Evolutionary conservation across 2,113 vertebrate genomes (phyloP).

Genomic region (Callopanchax toddi): DNA sequence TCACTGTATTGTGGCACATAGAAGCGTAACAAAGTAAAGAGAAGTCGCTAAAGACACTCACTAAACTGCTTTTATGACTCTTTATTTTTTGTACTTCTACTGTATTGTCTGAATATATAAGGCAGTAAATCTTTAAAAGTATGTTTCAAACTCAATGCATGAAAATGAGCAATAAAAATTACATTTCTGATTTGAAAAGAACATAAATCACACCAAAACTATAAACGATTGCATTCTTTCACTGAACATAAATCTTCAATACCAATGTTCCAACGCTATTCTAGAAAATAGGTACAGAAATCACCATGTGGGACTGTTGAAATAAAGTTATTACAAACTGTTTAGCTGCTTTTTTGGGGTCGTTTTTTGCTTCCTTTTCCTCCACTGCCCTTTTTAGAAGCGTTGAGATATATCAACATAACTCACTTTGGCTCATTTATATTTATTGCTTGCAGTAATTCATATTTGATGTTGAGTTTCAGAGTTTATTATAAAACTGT

Average conservation of each 20-base stretch:
- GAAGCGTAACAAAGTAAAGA: constrained; percentile 28
- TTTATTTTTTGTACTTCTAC: constrained; percentile 4
- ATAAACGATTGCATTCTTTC: too few relatives aligned
- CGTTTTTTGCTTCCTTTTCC: constrained; percentile 2
- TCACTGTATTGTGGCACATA: constrained; percentile 33
- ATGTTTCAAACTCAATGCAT: too few relatives aligned
- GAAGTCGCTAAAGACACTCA: constrained; percentile 16
- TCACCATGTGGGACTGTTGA: not conserved
- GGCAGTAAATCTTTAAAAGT: too few relatives aligned
- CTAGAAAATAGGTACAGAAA: not conserved
- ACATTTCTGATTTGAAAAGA: too few relatives aligned
- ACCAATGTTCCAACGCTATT: not conserved
- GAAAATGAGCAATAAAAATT: too few relatives aligned
- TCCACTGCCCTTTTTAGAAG: constrained; percentile 12
- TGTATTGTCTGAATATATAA: too few relatives aligned
- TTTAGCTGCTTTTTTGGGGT: constrained; percentile 19
- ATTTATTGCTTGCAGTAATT: constrained; percentile 40
- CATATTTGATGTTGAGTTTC: constrained; percentile 53
- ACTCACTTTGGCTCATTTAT: constrained; percentile 25
- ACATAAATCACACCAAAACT: too few relatives aligned
- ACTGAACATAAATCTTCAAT: not conserved
- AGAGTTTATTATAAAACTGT: constrained; percentile 22
- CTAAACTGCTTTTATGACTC: constrained; percentile 16
- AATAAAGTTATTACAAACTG: not conserved
- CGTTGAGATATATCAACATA: constrained; percentile 15